Evolutionary conservation across 2,888 invertebrate species (phyloP).

Genomic region (Stratiomys singularior): DNA sequence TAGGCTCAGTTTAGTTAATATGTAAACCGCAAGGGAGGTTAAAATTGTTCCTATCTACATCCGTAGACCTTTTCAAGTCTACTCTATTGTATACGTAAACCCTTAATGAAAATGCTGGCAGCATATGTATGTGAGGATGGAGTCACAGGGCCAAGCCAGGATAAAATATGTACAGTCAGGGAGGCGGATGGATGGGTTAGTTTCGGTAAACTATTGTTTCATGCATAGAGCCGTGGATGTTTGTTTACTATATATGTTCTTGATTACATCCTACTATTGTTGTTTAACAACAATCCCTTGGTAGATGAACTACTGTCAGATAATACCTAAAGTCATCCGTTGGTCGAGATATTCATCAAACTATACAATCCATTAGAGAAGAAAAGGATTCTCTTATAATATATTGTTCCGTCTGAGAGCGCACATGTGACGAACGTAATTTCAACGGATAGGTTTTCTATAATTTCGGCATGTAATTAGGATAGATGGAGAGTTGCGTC

Average conservation of each 20-base stretch:
- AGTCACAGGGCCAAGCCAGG: constrained; percentile 5
- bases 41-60: neutral
- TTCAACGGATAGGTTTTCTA: neutral
- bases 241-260: neutral
- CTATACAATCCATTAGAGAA: constrained; percentile 28
- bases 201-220: constrained; percentile 11
- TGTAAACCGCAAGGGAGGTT: too few species aligned
- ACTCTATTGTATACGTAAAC: constrained; percentile 13
- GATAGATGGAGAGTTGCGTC: neutral
- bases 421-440: neutral
- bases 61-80: constrained; percentile 19
- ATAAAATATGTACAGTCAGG: too few species aligned
- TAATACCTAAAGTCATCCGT: constrained; percentile 13
- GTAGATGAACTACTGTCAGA: constrained; percentile 30
- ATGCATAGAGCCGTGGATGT: neutral
- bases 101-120: constrained; percentile 28
- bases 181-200: neutral
- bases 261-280: constrained; percentile 18
- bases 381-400: neutral
- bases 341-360: constrained; percentile 31
- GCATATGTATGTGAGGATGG: neutral
- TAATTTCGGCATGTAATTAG: neutral
- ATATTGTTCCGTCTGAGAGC: neutral
- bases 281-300: constrained; percentile 17
- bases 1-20: too few species aligned